Percentiles rank a stretch among this genome's conserved stretches.
Conservation (phyloP, 2,113 vertebrate genomes). For the Ariopsis seemanni region DNA sequence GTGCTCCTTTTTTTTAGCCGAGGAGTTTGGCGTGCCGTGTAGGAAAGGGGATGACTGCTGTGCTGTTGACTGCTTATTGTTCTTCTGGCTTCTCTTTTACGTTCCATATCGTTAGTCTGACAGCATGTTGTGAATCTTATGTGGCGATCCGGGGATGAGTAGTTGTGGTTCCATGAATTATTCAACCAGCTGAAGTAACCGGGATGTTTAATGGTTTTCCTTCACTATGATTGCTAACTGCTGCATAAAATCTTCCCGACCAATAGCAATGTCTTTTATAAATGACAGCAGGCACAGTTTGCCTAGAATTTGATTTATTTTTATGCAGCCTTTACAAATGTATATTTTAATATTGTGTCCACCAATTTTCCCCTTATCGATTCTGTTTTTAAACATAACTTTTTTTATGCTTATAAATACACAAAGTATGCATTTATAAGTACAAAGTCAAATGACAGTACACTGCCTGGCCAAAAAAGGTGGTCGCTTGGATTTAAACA, state of each 20-base stretch:
- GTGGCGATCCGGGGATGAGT: background rate
- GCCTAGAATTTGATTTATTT: background rate
- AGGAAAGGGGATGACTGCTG: background rate
- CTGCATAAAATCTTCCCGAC: background rate
- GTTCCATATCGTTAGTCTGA: background rate
- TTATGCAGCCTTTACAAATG: background rate
- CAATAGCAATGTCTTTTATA: background rate
- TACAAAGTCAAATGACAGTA: background rate
- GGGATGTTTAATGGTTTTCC: background rate
- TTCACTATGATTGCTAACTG: background rate
- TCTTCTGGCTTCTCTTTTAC: background rate
- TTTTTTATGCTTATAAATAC: background rate
- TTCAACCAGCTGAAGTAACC: background rate
- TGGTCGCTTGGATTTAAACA: too few relatives aligned
- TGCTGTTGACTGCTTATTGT: background rate
- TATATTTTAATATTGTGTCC: background rate
- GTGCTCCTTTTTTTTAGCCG: background rate
- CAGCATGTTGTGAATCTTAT: background rate
- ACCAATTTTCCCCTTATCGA: background rate
- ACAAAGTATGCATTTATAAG: background rate
- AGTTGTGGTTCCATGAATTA: background rate
- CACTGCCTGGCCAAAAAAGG: too few relatives aligned
- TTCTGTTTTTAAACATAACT: background rate
- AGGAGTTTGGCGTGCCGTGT: background rate
- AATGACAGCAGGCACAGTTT: background rate